Percentiles rank a stretch among this genome's conserved stretches.
Evolutionary conservation across 2,888 invertebrate genomes (phyloP).

Genomic region (Lasioglossum oenotherae): DNA sequence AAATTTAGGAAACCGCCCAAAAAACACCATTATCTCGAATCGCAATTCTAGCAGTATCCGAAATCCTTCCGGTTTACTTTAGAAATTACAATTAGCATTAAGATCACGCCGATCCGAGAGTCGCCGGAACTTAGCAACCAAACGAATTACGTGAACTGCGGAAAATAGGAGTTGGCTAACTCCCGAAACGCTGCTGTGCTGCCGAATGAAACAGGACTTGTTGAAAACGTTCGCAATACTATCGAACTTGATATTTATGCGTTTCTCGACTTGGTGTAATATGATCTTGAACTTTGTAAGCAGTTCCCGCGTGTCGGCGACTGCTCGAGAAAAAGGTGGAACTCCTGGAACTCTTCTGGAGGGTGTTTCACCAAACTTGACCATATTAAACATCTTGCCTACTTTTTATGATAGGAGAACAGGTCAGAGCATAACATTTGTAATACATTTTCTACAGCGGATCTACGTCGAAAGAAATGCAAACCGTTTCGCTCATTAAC

Average conservation of each 20-base stretch:
- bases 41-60: neutral
- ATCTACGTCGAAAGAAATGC: neutral
- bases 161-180: slow-evolving; percentile 29
- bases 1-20: slow-evolving; percentile 27
- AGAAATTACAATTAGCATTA: slow-evolving; percentile 30
- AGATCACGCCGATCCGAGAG: slow-evolving; percentile 15
- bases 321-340: neutral
- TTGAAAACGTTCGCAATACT: neutral
- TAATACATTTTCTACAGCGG: neutral
- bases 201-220: slow-evolving; percentile 22
- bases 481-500: neutral
- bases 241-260: slow-evolving; percentile 23
- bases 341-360: neutral
- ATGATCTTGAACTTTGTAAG: slow-evolving; percentile 18
- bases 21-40: slow-evolving; percentile 19
- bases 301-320: neutral
- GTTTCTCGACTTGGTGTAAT: neutral
- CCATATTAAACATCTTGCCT: too few species aligned
- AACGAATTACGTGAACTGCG: slow-evolving; percentile 17
- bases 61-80: slow-evolving; percentile 11
- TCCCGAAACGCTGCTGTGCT: neutral
- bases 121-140: slow-evolving; percentile 9
- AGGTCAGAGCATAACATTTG: too few species aligned
- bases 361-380: too few species aligned
- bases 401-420: too few species aligned